phyloP scores from a whole-genome alignment of 2,888 invertebrate genomes.

The Xanthorhoe spadicearia region DNA sequence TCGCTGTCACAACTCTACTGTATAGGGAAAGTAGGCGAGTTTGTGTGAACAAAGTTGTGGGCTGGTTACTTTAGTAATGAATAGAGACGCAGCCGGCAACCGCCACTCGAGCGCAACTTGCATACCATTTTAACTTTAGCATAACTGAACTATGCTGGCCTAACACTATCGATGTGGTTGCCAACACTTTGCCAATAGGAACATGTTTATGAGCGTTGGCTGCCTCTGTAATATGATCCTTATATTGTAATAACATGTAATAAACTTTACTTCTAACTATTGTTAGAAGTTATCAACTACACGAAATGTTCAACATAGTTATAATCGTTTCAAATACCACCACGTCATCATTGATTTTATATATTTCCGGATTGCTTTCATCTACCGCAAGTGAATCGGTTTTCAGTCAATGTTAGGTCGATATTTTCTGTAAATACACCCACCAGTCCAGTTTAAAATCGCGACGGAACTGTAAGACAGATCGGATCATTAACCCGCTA shows the following conservation, averaged over 20 bases:
- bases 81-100: slow-evolving; percentile 78
- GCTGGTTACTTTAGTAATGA: slow-evolving; percentile 79
- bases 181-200: slow-evolving; percentile 29
- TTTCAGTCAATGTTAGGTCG: not conserved
- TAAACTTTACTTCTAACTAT: no score
- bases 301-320: no score
- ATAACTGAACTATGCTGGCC: slow-evolving; percentile 66
- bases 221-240: no score
- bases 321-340: no score
- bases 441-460: slow-evolving; percentile 45
- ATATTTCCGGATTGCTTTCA: no score
- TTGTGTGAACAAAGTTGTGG: slow-evolving; percentile 78
- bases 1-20: slow-evolving; percentile 83
- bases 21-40: slow-evolving; percentile 81
- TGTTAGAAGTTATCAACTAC: no score
- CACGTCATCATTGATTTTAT: no score
- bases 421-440: not conserved
- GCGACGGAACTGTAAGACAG: slow-evolving; percentile 54
- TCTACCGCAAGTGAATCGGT: not conserved
- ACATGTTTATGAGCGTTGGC: slow-evolving; percentile 1
- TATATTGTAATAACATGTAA: no score
- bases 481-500: slow-evolving; percentile 61
- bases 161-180: slow-evolving; percentile 57
- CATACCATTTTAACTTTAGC: slow-evolving; percentile 70
- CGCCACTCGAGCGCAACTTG: slow-evolving; percentile 73